phyloP scores from a whole-genome alignment of 1,140 invertebrate species.

The Reticulitermes speratus region DNA sequence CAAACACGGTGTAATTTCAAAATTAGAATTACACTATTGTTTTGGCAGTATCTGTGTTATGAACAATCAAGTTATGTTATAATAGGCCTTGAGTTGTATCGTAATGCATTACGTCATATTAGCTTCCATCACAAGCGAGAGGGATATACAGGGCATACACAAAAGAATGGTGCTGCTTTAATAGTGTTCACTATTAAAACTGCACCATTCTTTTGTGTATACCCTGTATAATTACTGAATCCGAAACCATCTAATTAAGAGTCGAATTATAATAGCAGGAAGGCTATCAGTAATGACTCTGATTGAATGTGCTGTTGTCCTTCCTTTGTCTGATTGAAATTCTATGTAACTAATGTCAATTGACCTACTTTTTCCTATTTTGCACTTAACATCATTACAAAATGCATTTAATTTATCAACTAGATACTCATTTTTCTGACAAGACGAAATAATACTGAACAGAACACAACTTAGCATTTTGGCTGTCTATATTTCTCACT shows the following conservation, averaged over 20 bases:
- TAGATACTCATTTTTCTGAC: not conserved
- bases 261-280: not conserved
- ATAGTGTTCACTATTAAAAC: too few relatives aligned
- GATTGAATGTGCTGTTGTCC: too few relatives aligned
- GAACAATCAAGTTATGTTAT: not conserved
- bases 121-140: not conserved
- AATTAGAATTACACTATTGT: not conserved
- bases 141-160: too few relatives aligned
- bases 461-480: not conserved
- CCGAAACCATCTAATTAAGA: not conserved
- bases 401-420: not conserved
- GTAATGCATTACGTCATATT: not conserved
- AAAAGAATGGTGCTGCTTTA: too few relatives aligned
- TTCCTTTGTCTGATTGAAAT: too few relatives aligned
- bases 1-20: not conserved
- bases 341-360: not conserved
- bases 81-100: not conserved
- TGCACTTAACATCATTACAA: not conserved
- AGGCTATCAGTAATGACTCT: not conserved
- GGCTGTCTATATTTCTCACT: not conserved
- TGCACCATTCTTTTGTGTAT: too few relatives aligned
- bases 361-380: not conserved
- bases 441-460: constrained; percentile 19
- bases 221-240: not conserved
- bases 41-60: not conserved